phyloP scores from a whole-genome alignment of 2,797 vertebrate species.

The Mallotus villosus region DNA sequence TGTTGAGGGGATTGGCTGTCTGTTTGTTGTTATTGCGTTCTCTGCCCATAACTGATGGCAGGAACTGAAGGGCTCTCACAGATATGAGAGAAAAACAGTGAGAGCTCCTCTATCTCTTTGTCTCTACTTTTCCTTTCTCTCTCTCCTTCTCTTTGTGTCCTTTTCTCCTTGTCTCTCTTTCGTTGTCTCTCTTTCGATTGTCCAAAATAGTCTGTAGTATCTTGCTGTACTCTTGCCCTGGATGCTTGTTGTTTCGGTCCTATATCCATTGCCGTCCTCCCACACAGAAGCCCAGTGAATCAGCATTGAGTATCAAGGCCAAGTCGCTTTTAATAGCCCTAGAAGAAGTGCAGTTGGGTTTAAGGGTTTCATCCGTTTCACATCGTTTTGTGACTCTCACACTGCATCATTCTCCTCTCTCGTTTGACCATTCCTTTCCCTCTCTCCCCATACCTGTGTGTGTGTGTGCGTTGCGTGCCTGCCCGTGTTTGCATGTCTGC shows the following conservation, averaged over 20 bases:
- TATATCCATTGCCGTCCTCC: background rate
- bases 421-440: background rate
- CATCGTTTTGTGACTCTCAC: background rate
- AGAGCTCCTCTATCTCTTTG: conserved; percentile 13
- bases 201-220: background rate
- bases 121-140: conserved; percentile 7
- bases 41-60: background rate
- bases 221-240: no score
- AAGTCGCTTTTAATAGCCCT: background rate
- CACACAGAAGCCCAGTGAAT: background rate
- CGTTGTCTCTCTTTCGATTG: background rate
- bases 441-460: background rate
- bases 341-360: background rate
- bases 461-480: background rate
- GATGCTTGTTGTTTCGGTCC: background rate
- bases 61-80: background rate
- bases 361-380: background rate
- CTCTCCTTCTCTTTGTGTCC: background rate
- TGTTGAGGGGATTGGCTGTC: background rate
- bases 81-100: conserved; percentile 1
- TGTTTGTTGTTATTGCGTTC: background rate
- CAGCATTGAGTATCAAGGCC: background rate
- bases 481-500: background rate
- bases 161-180: background rate
- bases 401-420: background rate